These are phyloP conservation scores for Dryomyza anilis DNA, from an alignment of 2,888 invertebrate species.

Conservation along the genomic window DNA sequence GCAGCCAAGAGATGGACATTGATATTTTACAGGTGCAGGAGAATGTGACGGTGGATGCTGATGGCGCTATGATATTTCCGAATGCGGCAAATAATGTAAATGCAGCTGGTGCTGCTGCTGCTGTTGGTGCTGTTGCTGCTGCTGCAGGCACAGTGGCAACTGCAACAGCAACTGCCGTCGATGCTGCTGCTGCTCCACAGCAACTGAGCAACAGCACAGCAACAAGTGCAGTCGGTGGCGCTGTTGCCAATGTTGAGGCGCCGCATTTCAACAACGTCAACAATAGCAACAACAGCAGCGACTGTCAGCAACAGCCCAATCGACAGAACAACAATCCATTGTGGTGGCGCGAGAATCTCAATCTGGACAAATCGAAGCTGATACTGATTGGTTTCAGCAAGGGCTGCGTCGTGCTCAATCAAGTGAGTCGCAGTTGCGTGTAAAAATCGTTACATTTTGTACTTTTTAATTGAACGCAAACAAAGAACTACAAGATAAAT, in stretches of 20 bases:
- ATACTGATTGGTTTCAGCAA: conserved; percentile 87
- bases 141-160: conserved; percentile 16
- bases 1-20: conserved; percentile 65
- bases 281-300: conserved; percentile 36
- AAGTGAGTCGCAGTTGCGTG: conserved; percentile 60
- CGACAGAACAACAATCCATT: conserved; percentile 58
- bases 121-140: conserved; percentile 30
- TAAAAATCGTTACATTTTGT: conserved; percentile 52
- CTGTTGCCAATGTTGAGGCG: conserved; percentile 34
- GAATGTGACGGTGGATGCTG: conserved; percentile 58
- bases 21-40: conserved; percentile 66
- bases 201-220: conserved; percentile 32
- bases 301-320: conserved; percentile 39
- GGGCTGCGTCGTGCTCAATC: conserved; percentile 91
- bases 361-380: conserved; percentile 67
- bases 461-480: not conserved
- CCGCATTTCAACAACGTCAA: conserved; percentile 39
- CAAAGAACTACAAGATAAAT: not conserved
- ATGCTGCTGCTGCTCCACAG: conserved; percentile 22
- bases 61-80: conserved; percentile 56
- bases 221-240: conserved; percentile 18
- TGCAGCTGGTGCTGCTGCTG: too few relatives aligned
- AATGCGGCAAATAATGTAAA: conserved; percentile 36
- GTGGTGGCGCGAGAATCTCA: conserved; percentile 68
- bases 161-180: conserved; percentile 11